Percentiles rank a stretch among this genome's conserved stretches.
phyloP scores from a whole-genome alignment of 2,113 vertebrate species.

The Aplodontia rufa region DNA sequence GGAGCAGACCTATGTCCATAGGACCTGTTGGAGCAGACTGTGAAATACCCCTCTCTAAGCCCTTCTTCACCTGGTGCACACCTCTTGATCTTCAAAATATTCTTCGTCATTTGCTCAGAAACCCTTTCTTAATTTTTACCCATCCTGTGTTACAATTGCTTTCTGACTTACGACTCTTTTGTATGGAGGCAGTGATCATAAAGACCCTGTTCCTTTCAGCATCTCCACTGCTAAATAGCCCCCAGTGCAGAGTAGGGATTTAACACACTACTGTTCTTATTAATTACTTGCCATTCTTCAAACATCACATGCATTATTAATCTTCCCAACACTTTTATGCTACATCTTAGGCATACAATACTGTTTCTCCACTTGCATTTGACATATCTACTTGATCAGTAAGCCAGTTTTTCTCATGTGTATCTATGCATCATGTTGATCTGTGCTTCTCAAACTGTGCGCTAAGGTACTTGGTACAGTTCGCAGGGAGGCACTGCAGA shows the following conservation, averaged over 20 bases:
- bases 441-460: neutral
- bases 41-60: neutral
- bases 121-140: neutral
- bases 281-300: neutral
- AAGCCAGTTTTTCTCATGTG: neutral
- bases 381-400: neutral
- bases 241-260: neutral
- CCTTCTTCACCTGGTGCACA: neutral
- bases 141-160: neutral
- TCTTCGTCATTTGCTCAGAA: neutral
- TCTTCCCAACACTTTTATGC: neutral
- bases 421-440: neutral
- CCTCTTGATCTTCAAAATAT: neutral
- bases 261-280: neutral
- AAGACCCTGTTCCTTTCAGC: neutral
- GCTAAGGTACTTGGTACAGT: neutral
- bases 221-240: neutral
- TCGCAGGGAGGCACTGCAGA: neutral
- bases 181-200: neutral
- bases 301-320: neutral
- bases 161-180: neutral
- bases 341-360: neutral
- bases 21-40: too few species aligned
- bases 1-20: too few species aligned
- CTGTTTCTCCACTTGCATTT: neutral